Evolutionary conservation across 1,140 invertebrate species (phyloP).

Genomic region (Nixonia krombeini): DNA sequence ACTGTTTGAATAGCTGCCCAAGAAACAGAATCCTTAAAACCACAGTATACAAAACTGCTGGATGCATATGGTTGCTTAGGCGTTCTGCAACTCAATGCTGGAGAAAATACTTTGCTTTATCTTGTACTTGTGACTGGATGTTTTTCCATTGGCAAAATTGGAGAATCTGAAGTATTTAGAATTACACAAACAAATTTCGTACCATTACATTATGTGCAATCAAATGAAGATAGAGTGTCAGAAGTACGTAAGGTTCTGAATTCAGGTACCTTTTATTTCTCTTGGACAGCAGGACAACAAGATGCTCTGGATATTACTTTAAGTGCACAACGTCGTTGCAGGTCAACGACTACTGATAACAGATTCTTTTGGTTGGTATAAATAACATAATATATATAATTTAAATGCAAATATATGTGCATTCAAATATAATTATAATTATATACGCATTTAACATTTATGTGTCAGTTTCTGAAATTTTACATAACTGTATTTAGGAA

Average conservation of each 20-base stretch:
- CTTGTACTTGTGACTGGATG: slow-evolving; percentile 95
- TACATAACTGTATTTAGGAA: no score
- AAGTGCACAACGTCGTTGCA: slow-evolving; percentile 89
- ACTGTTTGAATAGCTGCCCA: slow-evolving; percentile 76
- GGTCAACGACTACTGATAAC: slow-evolving; percentile 88
- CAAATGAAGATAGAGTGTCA: slow-evolving; percentile 84
- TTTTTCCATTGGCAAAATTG: slow-evolving; percentile 94
- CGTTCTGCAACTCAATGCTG: slow-evolving; percentile 88
- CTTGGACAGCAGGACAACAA: slow-evolving; percentile 76
- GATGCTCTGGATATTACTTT: slow-evolving; percentile 88
- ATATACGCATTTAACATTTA: no score
- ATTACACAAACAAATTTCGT: slow-evolving; percentile 93
- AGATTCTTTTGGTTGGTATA: slow-evolving; percentile 91
- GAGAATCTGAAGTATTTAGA: slow-evolving; percentile 93
- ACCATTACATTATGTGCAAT: slow-evolving; percentile 85
- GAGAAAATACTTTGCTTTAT: slow-evolving; percentile 86
- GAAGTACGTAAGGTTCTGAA: slow-evolving; percentile 90
- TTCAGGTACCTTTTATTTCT: slow-evolving; percentile 97
- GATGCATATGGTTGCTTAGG: slow-evolving; percentile 96
- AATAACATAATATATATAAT: slow-evolving; percentile 1
- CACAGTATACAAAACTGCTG: slow-evolving; percentile 88
- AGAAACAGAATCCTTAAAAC: slow-evolving; percentile 90
- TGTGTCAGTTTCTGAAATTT: no score
- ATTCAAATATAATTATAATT: no score
- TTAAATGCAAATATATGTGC: background rate